Conservation (phyloP, 2,797 vertebrate species). For the Poeciliopsis turneri region DNA sequence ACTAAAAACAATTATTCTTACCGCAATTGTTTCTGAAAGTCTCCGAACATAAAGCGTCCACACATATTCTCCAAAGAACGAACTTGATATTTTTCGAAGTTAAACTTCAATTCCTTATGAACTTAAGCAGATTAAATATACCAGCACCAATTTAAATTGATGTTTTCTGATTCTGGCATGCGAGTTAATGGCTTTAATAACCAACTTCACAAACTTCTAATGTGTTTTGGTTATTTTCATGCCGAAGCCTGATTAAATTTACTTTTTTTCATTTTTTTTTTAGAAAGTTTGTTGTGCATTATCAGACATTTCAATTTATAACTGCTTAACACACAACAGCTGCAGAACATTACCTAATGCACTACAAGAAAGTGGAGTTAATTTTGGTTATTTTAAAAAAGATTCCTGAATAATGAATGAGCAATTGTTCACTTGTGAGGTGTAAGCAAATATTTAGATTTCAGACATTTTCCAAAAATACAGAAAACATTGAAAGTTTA, state of each 20-base stretch:
- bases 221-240: neutral
- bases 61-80: neutral
- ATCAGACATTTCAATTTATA: neutral
- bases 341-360: neutral
- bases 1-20: neutral
- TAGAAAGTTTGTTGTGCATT: neutral
- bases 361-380: neutral
- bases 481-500: neutral
- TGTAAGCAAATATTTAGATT: neutral
- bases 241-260: neutral
- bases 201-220: neutral
- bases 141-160: neutral
- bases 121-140: neutral
- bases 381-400: neutral
- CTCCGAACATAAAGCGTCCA: neutral
- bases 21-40: neutral
- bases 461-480: neutral
- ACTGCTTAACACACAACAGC: neutral
- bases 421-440: neutral
- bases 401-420: neutral
- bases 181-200: neutral
- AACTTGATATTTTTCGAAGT: neutral
- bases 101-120: neutral
- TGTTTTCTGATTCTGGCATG: neutral
- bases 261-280: neutral